These are phyloP conservation scores for Yponomeuta plumbellus DNA, from an alignment of 2,888 invertebrate genomes.

Conservation along the genomic window DNA sequence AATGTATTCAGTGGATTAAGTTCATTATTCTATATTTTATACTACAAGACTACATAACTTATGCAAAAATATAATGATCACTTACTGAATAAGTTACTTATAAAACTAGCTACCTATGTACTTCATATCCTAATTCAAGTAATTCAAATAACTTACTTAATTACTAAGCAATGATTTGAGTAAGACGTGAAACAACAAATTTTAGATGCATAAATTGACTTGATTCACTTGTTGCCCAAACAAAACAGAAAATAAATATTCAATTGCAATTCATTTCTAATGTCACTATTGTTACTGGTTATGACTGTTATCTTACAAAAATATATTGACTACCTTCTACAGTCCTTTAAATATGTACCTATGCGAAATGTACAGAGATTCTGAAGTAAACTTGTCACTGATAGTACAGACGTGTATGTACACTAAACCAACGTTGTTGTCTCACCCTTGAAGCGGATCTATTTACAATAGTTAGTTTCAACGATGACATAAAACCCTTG, in stretches of 20 bases:
- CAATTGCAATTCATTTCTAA: background rate
- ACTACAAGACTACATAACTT: constrained; percentile 42
- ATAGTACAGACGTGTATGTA: background rate
- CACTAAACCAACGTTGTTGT: background rate
- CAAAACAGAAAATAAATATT: background rate
- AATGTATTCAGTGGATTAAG: constrained; percentile 35
- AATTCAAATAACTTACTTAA: constrained; percentile 22
- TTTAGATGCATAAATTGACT: constrained; percentile 2
- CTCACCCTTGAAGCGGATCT: background rate
- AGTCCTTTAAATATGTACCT: background rate
- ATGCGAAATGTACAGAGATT: constrained; percentile 4
- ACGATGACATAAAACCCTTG: background rate
- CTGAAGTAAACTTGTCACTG: background rate
- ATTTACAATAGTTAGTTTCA: background rate
- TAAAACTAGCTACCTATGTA: constrained; percentile 20
- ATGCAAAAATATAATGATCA: constrained; percentile 68
- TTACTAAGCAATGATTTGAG: constrained; percentile 4
- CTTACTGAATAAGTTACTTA: constrained; percentile 31
- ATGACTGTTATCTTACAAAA: background rate
- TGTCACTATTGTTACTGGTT: background rate
- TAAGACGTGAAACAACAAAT: constrained; percentile 4
- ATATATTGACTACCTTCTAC: background rate
- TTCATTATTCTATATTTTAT: constrained; percentile 41
- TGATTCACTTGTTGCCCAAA: background rate
- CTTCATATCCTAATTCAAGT: constrained; percentile 15